Evolutionary conservation across 1,140 invertebrate genomes (phyloP), one percentile per base, ranked within the genome.

Genomic region (Ips nitidus): DNA sequence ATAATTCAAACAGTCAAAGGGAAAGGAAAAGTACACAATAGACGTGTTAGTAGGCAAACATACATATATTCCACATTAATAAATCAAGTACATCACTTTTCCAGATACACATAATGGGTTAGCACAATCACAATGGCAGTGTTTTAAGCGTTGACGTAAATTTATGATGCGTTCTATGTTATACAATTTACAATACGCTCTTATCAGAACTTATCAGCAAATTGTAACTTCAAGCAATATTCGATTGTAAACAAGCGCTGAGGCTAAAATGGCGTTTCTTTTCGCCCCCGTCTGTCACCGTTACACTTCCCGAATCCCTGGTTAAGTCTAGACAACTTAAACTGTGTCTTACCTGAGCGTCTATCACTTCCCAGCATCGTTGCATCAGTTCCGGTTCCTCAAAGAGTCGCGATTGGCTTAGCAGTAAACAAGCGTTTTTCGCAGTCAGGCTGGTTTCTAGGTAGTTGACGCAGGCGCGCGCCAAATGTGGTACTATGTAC

Each of bases 301-400:
- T 42, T 4, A 43, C 64, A 43, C 7, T 7, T 6, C 62, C 70
- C 36, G 55, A 52, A 38, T 62, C 57, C 37, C 62, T 73, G 41
- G 70, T 78, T 53, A 80, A 59, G 52, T 80, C 76, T 45, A 79
- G 71, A 50, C 74, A 78, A 45, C 77, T 71, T 77, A 75, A 61
- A 74, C 77, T 71, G 79, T 74, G 83, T 57, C 83, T 84, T 85
- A 92, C 91, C 89, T 92, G 91, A 63, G 92, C 94, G 83, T 95
- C 94, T 80, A 96, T 95, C 52, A 98, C 95, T 85, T 96, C 94
- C 94, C 94, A 96, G 82, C 94, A 96, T 75, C 94, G 84, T 80
- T 94, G 91, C 93, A 96, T 95, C 61, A 96, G 83, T 79, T 95
- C 94, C 53, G 92, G 92, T 80, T 96, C 94, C 83, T 96, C 94